Percentiles rank a stretch among this genome's conserved stretches.
These are phyloP conservation scores for Opisthocomus hoazin DNA, from an alignment of 2,113 vertebrate genomes.

Conservation along the genomic window DNA sequence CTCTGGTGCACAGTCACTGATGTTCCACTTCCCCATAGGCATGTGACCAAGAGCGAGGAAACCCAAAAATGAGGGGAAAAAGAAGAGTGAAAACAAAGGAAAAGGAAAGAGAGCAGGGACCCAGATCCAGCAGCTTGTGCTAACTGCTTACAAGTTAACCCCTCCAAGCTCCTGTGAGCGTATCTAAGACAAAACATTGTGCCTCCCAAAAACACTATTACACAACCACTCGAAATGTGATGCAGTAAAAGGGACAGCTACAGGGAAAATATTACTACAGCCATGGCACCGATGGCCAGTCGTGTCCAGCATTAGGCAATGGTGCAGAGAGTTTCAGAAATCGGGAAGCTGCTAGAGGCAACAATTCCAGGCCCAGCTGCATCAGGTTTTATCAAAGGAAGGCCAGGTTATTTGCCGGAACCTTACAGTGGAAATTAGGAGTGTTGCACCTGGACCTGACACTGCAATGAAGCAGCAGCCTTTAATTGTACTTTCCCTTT, in stretches of 20 bases:
- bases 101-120: background rate
- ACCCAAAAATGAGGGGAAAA: background rate
- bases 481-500: conserved; percentile 7
- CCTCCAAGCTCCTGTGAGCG: background rate
- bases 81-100: background rate
- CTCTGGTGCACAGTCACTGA: background rate
- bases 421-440: background rate
- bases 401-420: background rate
- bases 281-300: background rate
- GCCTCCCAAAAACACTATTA: background rate
- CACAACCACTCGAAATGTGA: background rate
- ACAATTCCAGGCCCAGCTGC: background rate
- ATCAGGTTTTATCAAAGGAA: background rate
- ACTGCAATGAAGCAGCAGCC: background rate
- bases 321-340: background rate
- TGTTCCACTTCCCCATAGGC: background rate
- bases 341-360: background rate
- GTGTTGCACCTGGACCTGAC: background rate
- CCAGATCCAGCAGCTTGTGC: background rate
- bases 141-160: background rate
- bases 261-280: background rate
- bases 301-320: background rate
- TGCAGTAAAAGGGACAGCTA: background rate
- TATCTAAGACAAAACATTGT: background rate
- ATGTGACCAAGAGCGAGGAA: background rate